A percentile compares a stretch with the other conserved stretches of the same genome.
phyloP scores from a whole-genome alignment of 2,113 vertebrate genomes.

The Istiophorus platypterus region DNA sequence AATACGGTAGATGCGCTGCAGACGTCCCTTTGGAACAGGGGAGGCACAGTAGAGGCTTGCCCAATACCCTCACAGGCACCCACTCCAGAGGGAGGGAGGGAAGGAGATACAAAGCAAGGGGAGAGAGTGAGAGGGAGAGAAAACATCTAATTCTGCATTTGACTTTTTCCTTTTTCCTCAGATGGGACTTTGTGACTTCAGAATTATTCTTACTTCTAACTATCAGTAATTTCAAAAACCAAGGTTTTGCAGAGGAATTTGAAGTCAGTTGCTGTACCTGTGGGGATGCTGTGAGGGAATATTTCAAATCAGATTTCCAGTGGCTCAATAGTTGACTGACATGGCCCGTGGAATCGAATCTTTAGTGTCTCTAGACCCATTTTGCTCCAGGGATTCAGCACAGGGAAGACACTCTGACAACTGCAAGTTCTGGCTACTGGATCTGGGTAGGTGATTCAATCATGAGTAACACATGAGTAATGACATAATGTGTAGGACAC shows the following conservation, averaged over 20 bases:
- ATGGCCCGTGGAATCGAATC: conserved; percentile 91
- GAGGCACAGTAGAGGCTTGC: conserved; percentile 84
- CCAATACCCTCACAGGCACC: conserved; percentile 83
- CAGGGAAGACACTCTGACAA: conserved; percentile 85
- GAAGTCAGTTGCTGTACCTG: neutral
- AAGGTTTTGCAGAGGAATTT: neutral
- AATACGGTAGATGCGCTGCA: conserved; percentile 89
- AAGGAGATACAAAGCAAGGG: conserved; percentile 54
- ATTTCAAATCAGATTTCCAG: conserved; percentile 10
- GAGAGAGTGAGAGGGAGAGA: conserved; percentile 51
- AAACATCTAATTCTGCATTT: conserved; percentile 72
- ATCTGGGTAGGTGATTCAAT: conserved; percentile 90
- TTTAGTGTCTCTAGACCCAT: conserved; percentile 83
- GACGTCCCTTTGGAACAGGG: conserved; percentile 84
- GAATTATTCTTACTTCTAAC: neutral
- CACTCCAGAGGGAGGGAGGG: conserved; percentile 66
- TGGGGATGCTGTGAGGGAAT: conserved; percentile 56
- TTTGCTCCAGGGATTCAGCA: conserved; percentile 85
- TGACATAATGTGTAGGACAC: neutral
- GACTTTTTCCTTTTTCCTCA: conserved; percentile 56
- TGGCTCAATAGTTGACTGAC: conserved; percentile 43
- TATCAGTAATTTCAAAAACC: neutral
- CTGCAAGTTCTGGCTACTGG: conserved; percentile 98
- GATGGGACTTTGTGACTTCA: conserved; percentile 35
- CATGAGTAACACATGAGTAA: conserved; percentile 9